phyloP scores from a whole-genome alignment of 2,888 invertebrate genomes.

The Cremastinae sp. region DNA sequence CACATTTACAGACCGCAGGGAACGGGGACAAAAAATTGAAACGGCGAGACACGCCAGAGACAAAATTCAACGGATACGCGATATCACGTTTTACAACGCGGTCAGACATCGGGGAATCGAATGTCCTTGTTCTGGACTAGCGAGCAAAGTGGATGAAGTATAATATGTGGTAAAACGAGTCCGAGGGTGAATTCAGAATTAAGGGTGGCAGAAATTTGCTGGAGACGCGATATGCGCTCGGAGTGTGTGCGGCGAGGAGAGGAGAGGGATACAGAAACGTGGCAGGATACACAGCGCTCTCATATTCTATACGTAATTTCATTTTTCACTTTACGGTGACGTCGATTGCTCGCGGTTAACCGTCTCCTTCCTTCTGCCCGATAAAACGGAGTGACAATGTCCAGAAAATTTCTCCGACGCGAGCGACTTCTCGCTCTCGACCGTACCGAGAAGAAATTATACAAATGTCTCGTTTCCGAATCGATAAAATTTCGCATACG shows the following conservation, averaged over 20 bases:
- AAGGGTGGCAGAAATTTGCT: slow-evolving; percentile 49
- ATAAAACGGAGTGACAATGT: slow-evolving; percentile 53
- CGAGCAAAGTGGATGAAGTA: slow-evolving; percentile 76
- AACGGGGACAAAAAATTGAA: too few species aligned
- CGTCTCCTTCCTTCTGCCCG: slow-evolving; percentile 22
- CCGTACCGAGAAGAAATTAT: slow-evolving; percentile 12
- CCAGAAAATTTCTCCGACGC: slow-evolving; percentile 21
- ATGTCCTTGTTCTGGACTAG: slow-evolving; percentile 72
- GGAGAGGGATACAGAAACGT: background rate
- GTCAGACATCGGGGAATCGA: slow-evolving; percentile 62
- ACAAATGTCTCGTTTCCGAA: background rate
- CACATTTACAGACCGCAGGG: too few species aligned
- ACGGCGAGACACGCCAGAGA: slow-evolving; percentile 78
- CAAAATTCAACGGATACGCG: slow-evolving; percentile 75
- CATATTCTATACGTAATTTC: slow-evolving; percentile 73
- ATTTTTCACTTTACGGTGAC: slow-evolving; percentile 72
- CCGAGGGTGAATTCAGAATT: slow-evolving; percentile 79
- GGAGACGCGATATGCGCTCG: background rate
- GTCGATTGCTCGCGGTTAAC: slow-evolving; percentile 44
- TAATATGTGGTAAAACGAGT: slow-evolving; percentile 75
- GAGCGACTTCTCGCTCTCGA: background rate
- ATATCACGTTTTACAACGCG: slow-evolving; percentile 23
- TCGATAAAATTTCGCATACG: too few species aligned
- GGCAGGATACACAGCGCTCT: too few species aligned
- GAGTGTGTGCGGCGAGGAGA: background rate